Evolutionary conservation across 2,888 invertebrate species (phyloP).

Genomic region (Caenorhabditis sinica): DNA sequence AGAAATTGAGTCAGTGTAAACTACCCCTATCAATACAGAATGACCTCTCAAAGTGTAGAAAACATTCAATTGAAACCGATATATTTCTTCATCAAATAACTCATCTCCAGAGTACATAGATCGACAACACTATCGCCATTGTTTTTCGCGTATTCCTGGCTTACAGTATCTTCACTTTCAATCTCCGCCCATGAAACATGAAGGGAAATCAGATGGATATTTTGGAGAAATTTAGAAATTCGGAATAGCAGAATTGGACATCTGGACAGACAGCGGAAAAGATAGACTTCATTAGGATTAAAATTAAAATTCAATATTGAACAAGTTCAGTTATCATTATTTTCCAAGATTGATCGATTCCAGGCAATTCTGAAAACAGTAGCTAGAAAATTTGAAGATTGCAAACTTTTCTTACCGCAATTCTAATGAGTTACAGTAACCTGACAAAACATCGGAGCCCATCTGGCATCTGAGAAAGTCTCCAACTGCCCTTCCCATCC

Average conservation of each 20-base stretch:
- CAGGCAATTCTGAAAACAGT: too few relatives aligned
- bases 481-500: neutral
- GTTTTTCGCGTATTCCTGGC: too few relatives aligned
- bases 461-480: conserved; percentile 9
- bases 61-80: too few relatives aligned
- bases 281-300: neutral
- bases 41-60: too few relatives aligned
- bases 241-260: neutral
- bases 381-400: neutral
- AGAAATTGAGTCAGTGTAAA: too few relatives aligned
- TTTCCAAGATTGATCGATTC: neutral
- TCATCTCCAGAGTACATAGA: too few relatives aligned
- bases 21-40: too few relatives aligned
- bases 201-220: neutral
- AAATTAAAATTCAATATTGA: neutral
- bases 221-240: neutral
- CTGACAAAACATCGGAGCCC: neutral
- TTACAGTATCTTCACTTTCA: too few relatives aligned
- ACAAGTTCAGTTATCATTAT: neutral
- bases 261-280: neutral
- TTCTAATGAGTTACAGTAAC: conserved; percentile 1
- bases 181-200: neutral
- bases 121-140: too few relatives aligned
- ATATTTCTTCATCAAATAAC: too few relatives aligned
- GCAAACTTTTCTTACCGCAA: neutral